Evolutionary conservation across 1,140 invertebrate genomes (phyloP).

Genomic region (Aphis gossypii): DNA sequence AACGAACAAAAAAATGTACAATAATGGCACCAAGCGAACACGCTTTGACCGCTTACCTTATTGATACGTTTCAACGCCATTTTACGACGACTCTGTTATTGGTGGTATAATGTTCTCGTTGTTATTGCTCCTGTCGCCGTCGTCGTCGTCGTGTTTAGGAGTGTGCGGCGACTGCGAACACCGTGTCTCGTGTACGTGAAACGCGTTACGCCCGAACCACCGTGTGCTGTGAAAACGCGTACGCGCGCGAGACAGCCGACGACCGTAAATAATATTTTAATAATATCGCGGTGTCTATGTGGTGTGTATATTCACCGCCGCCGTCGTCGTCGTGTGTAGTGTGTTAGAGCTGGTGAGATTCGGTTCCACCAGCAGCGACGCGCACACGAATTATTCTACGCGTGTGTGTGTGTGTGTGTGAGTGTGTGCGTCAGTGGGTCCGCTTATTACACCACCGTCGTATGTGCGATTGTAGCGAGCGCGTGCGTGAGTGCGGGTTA

Average conservation of each 20-base stretch:
- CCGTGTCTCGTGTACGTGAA: not conserved
- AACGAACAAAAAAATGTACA: not conserved
- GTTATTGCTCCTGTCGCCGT: not conserved
- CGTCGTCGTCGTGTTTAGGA: not conserved
- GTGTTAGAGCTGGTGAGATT: slow-evolving; percentile 38
- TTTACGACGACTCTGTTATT: slow-evolving; percentile 66
- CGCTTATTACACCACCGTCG: not conserved
- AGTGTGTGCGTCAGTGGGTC: slow-evolving; percentile 29
- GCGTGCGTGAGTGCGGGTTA: slow-evolving; percentile 27
- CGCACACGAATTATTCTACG: slow-evolving; percentile 38
- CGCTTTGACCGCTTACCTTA: slow-evolving; percentile 76
- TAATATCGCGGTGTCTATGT: not conserved
- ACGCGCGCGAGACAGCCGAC: not conserved
- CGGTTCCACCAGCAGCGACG: slow-evolving; percentile 53
- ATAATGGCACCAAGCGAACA: not conserved
- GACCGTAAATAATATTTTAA: not conserved
- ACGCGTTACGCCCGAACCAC: slow-evolving; percentile 30
- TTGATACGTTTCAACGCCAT: slow-evolving; percentile 97
- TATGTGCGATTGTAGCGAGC: not conserved
- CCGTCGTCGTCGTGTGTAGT: not conserved
- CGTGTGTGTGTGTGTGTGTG: not conserved
- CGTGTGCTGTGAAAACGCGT: slow-evolving; percentile 13
- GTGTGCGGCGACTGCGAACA: not conserved
- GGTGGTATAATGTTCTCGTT: not conserved
- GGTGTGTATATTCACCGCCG: not conserved